Evolutionary conservation across 2,113 vertebrate genomes (phyloP).

Genomic region (Drymodes brunneopygia): DNA sequence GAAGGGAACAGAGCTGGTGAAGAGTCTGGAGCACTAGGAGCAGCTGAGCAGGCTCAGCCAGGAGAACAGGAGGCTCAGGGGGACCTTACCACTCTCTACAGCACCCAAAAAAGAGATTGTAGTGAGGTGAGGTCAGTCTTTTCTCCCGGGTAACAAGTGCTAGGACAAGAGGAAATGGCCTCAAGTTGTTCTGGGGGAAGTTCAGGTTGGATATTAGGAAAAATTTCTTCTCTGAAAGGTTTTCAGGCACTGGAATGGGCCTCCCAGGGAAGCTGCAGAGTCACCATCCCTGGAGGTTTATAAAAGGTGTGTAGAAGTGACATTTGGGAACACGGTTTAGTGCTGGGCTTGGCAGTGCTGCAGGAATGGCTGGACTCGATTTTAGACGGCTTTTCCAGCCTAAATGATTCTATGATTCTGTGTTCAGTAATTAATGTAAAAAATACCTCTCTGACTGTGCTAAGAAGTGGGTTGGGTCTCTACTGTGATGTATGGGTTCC

Average conservation of each 20-base stretch:
- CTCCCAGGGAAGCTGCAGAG: background rate
- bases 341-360: background rate
- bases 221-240: background rate
- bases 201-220: background rate
- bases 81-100: background rate
- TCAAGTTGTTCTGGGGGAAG: background rate
- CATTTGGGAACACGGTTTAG: background rate
- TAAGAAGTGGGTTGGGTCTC: background rate
- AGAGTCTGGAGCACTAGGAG: background rate
- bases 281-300: background rate
- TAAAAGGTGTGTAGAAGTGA: background rate
- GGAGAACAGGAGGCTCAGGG: background rate
- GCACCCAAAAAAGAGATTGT: background rate
- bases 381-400: background rate
- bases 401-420: background rate
- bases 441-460: background rate
- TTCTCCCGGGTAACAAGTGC: background rate
- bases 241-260: background rate
- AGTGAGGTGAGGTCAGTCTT: accelerated
- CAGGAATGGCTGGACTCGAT: background rate
- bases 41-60: background rate
- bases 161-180: background rate
- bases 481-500: background rate
- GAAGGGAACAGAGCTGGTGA: background rate
- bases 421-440: background rate